phyloP scores from a whole-genome alignment of 2,797 vertebrate species.

The Botia kubotai region DNA sequence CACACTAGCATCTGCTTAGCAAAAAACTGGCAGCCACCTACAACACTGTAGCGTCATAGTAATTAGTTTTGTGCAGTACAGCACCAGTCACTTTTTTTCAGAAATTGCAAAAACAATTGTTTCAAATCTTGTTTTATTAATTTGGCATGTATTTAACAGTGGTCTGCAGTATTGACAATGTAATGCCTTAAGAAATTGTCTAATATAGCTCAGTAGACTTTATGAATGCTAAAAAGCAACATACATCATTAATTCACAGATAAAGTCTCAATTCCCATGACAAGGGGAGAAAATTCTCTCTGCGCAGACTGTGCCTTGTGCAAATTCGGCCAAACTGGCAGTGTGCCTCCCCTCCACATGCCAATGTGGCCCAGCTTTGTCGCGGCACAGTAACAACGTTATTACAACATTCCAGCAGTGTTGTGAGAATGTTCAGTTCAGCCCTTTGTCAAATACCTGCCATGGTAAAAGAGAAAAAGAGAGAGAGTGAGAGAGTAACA shows the following conservation, averaged over 20 bases:
- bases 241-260: background rate
- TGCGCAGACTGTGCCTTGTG: background rate
- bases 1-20: background rate
- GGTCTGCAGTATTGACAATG: background rate
- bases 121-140: background rate
- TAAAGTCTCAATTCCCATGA: background rate
- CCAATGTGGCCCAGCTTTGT: conserved; percentile 4
- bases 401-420: conserved; percentile 72
- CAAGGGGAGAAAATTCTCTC: background rate
- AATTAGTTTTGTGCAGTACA: background rate
- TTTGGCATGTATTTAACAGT: background rate
- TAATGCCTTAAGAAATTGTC: background rate
- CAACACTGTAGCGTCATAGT: background rate
- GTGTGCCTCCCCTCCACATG: background rate
- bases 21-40: background rate
- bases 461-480: background rate
- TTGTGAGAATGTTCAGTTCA: conserved; percentile 65
- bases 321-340: conserved; percentile 15
- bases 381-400: conserved; percentile 60
- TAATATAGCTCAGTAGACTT: background rate
- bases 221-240: background rate
- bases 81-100: background rate
- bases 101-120: background rate
- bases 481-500: conserved; percentile 6
- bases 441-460: conserved; percentile 39